A percentile compares a stretch with the other conserved stretches of the same genome.
Conservation (phyloP, 2,113 vertebrate genomes). For the Microtus ochrogaster region DNA sequence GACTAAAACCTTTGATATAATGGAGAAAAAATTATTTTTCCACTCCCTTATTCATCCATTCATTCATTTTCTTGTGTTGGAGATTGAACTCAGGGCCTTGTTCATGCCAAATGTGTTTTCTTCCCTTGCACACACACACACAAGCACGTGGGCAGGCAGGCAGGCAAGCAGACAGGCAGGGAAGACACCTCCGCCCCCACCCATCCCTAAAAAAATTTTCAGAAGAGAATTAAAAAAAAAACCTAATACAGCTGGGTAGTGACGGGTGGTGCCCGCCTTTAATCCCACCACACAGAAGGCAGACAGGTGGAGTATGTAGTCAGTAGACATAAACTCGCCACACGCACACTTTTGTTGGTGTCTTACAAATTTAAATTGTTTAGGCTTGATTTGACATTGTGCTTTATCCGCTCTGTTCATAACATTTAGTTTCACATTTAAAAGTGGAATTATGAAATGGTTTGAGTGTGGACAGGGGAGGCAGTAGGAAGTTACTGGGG, state of each 20-base stretch:
- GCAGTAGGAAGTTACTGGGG: too few species aligned
- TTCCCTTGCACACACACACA: not conserved
- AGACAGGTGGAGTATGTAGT: not conserved
- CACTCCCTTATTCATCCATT: not conserved
- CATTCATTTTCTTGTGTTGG: not conserved
- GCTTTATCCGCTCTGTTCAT: not conserved
- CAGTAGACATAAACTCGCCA: not conserved
- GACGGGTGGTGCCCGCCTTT: not conserved
- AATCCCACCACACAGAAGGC: not conserved
- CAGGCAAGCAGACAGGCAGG: too few species aligned
- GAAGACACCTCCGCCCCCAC: not conserved
- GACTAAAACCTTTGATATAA: not conserved
- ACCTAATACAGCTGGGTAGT: not conserved
- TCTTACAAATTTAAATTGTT: constrained; percentile 42
- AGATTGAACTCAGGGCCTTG: not conserved
- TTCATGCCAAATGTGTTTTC: not conserved
- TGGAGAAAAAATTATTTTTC: not conserved
- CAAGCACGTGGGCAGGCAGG: not conserved
- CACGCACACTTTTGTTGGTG: not conserved
- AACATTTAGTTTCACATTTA: constrained; percentile 45
- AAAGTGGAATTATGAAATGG: not conserved
- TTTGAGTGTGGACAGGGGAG: too few species aligned
- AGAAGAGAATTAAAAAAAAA: not conserved
- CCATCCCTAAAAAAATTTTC: not conserved
- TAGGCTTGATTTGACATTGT: not conserved